A percentile compares a stretch with the other conserved stretches of the same genome.
phyloP scores from a whole-genome alignment of 2,888 invertebrate genomes.

The Sabatieria punctata region DNA sequence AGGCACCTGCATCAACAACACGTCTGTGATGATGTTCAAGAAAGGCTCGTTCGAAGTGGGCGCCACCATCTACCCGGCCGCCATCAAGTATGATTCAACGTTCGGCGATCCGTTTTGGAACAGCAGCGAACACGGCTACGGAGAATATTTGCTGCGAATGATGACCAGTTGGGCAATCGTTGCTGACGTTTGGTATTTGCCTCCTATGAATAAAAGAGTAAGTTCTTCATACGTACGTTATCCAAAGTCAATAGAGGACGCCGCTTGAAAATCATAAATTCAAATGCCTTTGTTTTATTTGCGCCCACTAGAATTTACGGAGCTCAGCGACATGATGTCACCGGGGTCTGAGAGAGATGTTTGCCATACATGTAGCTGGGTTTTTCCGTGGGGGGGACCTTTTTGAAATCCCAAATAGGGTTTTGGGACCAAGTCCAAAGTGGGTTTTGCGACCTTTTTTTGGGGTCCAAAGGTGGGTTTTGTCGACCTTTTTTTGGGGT shows the following conservation, averaged over 20 bases:
- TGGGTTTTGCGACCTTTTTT: too few species aligned
- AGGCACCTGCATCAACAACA: slow-evolving; percentile 98
- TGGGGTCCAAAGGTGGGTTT: too few species aligned
- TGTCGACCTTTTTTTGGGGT: too few species aligned
- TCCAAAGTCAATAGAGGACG: background rate
- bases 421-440: too few species aligned
- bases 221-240: too few species aligned
- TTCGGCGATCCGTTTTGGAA: slow-evolving; percentile 99
- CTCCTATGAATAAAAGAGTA: slow-evolving; percentile 62
- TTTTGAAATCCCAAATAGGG: too few species aligned
- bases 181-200: slow-evolving; percentile 94
- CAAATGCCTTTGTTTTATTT: background rate
- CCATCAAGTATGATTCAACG: slow-evolving; percentile 90
- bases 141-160: slow-evolving; percentile 55
- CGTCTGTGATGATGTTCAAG: slow-evolving; percentile 99
- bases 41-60: slow-evolving; percentile 98
- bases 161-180: slow-evolving; percentile 99
- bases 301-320: too few species aligned
- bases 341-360: too few species aligned
- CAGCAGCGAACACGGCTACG: slow-evolving; percentile 75
- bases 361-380: too few species aligned
- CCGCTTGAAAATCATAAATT: background rate
- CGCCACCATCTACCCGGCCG: slow-evolving; percentile 88
- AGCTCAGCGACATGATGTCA: too few species aligned
- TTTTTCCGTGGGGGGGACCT: too few species aligned